Evolutionary conservation across 2,797 vertebrate species (phyloP).

Genomic region (Pelodytes ibericus): DNA sequence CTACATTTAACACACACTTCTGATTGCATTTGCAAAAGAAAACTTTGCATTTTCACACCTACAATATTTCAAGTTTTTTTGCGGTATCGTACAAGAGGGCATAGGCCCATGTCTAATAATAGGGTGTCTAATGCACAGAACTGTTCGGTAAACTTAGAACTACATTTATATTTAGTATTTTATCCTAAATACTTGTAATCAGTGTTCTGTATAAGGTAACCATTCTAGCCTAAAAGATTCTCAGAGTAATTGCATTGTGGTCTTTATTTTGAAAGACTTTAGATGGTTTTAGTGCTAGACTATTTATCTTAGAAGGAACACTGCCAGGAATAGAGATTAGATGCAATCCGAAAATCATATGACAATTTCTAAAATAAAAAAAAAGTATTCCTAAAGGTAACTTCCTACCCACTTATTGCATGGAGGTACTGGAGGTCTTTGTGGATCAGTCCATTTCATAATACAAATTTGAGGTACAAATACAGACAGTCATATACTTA

Average conservation of each 20-base stretch:
- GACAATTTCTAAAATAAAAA: conserved; percentile 60
- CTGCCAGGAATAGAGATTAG: conserved; percentile 76
- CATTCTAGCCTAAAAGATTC: not conserved
- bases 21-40: conserved; percentile 91
- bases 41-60: conserved; percentile 82
- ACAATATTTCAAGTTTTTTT: conserved; percentile 89
- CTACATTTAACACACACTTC: conserved; percentile 80
- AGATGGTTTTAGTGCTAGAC: not conserved
- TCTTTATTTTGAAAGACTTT: too few relatives aligned
- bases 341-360: conserved; percentile 78
- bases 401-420: conserved; percentile 80
- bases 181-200: conserved; percentile 78
- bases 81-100: conserved; percentile 75
- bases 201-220: not conserved
- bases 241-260: too few relatives aligned
- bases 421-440: conserved; percentile 89
- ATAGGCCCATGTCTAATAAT: conserved; percentile 53
- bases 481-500: conserved; percentile 82
- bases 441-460: conserved; percentile 83
- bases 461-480: conserved; percentile 87
- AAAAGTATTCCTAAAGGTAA: conserved; percentile 71
- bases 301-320: not conserved
- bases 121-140: conserved; percentile 16
- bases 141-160: conserved; percentile 22
- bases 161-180: conserved; percentile 70